Base-by-base conservation (phyloP, 2,113 vertebrate genomes). In the Gymnogyps californianus region DNA sequence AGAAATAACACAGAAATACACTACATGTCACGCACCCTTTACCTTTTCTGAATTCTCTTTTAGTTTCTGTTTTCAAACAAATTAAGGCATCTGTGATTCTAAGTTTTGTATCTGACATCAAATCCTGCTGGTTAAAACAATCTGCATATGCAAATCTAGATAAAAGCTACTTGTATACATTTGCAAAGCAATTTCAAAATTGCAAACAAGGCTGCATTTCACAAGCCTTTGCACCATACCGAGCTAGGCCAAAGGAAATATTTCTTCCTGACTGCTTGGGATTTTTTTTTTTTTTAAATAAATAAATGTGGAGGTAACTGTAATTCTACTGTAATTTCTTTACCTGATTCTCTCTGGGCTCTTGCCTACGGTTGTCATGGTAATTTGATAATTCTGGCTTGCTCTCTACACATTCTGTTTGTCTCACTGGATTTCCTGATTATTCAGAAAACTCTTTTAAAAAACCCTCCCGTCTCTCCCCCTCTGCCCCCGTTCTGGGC, bases 331-430 rank as follows among this genome's bases (percentile, higher is more conserved):
- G 76, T 92, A 95, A 95, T 96, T 95, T 98, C 93, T 91, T 97
- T 97, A 98, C 98, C 98, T 97, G 96, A 94, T 96, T 96, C 93
- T 97, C 86, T 98, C 97, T 89, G 97, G 95, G 90, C 96, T 92
- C 96, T 80, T 97, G 97, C 96, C 97, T 94, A 83, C 28, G 96
- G 98, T 98, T 98, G 97, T 98, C 97, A 98, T 96, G 94, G 98
- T 80, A 98, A 97, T 96, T 97, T 95, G 94, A 98, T 90, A 97
- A 97, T 96, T 97, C 94, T 97, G 96, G 96, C 96, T 95, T 95
- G 81, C 87, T 95, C 86, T 83, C 84, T 66, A 84, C 67, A 52
- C 38, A 47, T 92, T 96, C 89, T 95, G 92, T 95, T 97, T 96
- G 89, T 97, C 97, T 98, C 89, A 29, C 94, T 96, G 89, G 95